Conservation (phyloP, 1,140 invertebrate species). For the Lucilia sericata region DNA sequence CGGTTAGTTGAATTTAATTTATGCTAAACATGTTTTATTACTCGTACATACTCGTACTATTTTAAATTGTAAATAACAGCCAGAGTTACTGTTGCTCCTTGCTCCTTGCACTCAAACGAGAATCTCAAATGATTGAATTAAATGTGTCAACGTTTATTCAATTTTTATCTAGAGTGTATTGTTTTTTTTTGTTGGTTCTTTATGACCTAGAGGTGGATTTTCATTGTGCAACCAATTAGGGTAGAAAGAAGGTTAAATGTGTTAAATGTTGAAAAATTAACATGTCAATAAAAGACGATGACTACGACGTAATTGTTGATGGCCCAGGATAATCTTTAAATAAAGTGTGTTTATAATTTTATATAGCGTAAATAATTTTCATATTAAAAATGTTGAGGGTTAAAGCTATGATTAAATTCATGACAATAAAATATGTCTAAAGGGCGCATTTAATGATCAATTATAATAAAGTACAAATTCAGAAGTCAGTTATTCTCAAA, state of each 20-base stretch:
- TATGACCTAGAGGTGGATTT: constrained; percentile 7
- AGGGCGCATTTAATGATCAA: too few relatives aligned
- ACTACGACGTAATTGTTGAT: neutral
- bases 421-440: too few relatives aligned
- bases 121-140: neutral
- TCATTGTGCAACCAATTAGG: neutral
- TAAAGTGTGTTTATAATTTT: too few relatives aligned
- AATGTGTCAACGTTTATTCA: constrained; percentile 1
- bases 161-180: neutral
- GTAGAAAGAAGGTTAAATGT: neutral
- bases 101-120: neutral
- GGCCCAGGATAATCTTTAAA: neutral
- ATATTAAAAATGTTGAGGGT: too few relatives aligned
- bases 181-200: neutral
- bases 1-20: neutral
- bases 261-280: neutral
- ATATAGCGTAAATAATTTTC: too few relatives aligned
- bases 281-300: too few relatives aligned
- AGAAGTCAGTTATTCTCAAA: too few relatives aligned
- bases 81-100: neutral
- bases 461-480: too few relatives aligned
- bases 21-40: constrained; percentile 17
- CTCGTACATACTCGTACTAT: neutral
- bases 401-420: too few relatives aligned
- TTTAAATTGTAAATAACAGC: neutral